Percentiles rank a stretch among this genome's conserved stretches.
Evolutionary conservation across 30 jellyfish, hydroid and myxozoan species (phyloP).

Genomic region (Hydra vulgaris): DNA sequence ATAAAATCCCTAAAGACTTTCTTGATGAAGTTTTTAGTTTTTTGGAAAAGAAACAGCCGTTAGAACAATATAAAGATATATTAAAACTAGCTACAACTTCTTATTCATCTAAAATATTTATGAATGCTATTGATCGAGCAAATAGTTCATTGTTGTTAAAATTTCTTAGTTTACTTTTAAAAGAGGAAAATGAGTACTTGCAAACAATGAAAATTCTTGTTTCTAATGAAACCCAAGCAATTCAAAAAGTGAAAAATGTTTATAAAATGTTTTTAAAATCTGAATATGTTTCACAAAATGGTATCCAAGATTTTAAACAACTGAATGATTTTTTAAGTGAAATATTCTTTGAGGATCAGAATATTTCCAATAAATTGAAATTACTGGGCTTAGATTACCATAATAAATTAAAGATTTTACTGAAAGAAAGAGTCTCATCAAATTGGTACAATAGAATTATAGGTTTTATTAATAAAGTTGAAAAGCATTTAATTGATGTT

Average conservation of each 20-base stretch:
- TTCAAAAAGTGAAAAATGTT: not conserved
- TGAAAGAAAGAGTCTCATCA: not conserved
- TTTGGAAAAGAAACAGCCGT: not conserved
- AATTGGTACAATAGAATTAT: slow-evolving; percentile 21
- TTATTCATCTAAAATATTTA: not conserved
- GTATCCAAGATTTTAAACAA: not conserved
- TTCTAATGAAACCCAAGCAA: not conserved
- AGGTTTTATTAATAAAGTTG: slow-evolving; percentile 9
- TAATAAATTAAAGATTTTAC: not conserved
- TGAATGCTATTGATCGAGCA: not conserved
- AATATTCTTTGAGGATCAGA: not conserved
- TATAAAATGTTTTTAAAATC: not conserved
- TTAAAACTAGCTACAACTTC: not conserved
- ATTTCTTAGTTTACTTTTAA: not conserved
- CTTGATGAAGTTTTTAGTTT: not conserved
- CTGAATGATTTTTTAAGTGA: not conserved
- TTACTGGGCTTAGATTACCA: not conserved
- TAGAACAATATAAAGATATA: not conserved
- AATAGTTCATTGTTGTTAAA: slow-evolving; percentile 16
- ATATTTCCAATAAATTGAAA: not conserved
- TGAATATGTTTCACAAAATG: not conserved
- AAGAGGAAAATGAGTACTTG: not conserved
- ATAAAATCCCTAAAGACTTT: not conserved
- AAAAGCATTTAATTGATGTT: not conserved
- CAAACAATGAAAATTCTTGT: not conserved